These are phyloP conservation scores for Microtus montanus DNA, from an alignment of 2,113 vertebrate genomes.

Conservation along the genomic window DNA sequence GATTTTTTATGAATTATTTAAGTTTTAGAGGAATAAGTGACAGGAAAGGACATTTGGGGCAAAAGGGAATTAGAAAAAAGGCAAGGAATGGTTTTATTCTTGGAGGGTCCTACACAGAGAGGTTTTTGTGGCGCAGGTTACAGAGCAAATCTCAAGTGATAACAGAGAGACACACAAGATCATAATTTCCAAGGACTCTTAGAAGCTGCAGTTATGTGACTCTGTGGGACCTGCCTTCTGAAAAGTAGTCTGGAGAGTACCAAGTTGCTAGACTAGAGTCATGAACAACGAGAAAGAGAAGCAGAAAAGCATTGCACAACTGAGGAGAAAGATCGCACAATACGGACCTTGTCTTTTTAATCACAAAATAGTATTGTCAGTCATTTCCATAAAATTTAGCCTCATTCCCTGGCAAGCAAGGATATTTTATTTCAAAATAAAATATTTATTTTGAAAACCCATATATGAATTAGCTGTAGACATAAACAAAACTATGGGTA, in stretches of 20 bases:
- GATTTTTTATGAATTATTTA: constrained; percentile 12
- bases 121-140: background rate
- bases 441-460: background rate
- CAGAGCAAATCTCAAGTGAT: background rate
- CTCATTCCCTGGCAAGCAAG: background rate
- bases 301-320: background rate
- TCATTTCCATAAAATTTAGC: background rate
- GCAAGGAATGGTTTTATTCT: background rate
- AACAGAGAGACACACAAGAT: background rate
- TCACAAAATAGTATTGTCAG: background rate
- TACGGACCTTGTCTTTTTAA: background rate
- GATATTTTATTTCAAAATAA: background rate
- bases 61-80: background rate
- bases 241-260: background rate
- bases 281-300: background rate
- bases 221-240: background rate
- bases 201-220: background rate
- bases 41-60: background rate
- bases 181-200: background rate
- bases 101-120: background rate
- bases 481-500: background rate
- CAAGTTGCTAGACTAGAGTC: background rate
- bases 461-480: background rate
- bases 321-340: background rate
- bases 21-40: background rate